Base-by-base conservation (phyloP, 1,140 invertebrate genomes). In the Cydia amplana region DNA sequence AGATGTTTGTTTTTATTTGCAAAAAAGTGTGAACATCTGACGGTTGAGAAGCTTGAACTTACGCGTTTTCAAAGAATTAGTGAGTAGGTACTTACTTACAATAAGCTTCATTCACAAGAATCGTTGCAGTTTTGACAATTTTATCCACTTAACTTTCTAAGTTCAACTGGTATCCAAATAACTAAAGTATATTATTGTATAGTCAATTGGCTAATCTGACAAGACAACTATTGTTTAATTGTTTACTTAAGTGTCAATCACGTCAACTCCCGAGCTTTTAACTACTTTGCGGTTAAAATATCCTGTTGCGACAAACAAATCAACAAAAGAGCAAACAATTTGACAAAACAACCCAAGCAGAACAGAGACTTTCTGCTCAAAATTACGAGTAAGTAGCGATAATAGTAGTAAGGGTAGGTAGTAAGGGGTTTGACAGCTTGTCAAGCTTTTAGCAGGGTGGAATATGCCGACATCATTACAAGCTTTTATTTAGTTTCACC, bases 371-470 rank as follows among this genome's bases (percentile, higher is more conserved):
- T 16, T 20, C n/a, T 55, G 51, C 4, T n/a, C 16, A 55, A 18
- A 55, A 55, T 55, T 55, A 55, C 51, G 6, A 55, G 51, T 55
- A 55, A 55, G 51, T 55, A 55, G 51, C 51, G n/a, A 55, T 55
- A 55, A 55, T 18, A n/a, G n/a, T n/a, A n/a, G n/a, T n/a, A n/a
- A n/a, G n/a, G n/a, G n/a, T n/a, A 18, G 51, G 51, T 55, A 55
- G 51, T 55, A 55, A 55, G 51, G 51, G 51, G 51, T 55, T 55
- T 7, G 51, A 55, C 51, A 55, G 51, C 16, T 16, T 55, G 51
- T 55, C 51, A 55, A 55, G 4, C 14, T n/a, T 55, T 55, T 55
- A 55, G 18, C 14, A n/a, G 32, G 32, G 7, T 40, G 9, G 16
- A 55, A 55, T n/a, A 55, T 18, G 51, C 51, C 51, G 51, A 55